Conservation (phyloP, 2,113 vertebrate species). For the Syngnathoides biaculeatus region DNA sequence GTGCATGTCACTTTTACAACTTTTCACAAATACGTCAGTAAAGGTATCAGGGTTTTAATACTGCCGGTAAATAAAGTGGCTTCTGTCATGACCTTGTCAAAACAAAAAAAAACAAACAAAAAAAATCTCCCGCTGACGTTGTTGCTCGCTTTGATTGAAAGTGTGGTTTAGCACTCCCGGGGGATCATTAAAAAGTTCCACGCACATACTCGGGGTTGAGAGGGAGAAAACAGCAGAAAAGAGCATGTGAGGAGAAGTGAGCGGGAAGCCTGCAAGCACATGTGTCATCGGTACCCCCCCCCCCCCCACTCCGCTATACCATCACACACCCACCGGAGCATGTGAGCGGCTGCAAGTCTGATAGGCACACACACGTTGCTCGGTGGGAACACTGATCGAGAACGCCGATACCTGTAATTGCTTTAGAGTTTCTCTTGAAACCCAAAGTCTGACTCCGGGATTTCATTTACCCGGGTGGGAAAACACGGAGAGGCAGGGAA, state of each 20-base stretch:
- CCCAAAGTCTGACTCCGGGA: conserved; percentile 50
- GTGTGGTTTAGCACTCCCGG: conserved; percentile 62
- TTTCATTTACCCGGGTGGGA: conserved; percentile 51
- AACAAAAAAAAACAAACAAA: too few relatives aligned
- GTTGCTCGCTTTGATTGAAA: conserved; percentile 56
- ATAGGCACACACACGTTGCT: conserved; percentile 49
- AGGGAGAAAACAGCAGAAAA: background rate
- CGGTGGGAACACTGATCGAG: conserved; percentile 36
- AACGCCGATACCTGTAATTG: conserved; percentile 59
- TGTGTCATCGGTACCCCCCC: conserved; percentile 38
- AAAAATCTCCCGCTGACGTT: conserved; percentile 50
- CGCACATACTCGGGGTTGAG: conserved; percentile 8
- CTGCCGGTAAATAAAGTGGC: conserved; percentile 50
- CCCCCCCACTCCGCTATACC: too few relatives aligned
- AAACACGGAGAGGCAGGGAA: conserved; percentile 20
- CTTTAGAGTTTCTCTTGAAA: conserved; percentile 60
- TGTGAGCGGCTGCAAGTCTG: too few relatives aligned
- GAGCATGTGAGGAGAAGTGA: conserved; percentile 19
- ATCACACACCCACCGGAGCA: conserved; percentile 40
- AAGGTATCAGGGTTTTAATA: conserved; percentile 29
- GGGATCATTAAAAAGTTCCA: conserved; percentile 49
- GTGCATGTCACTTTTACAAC: conserved; percentile 22
- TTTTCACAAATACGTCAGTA: conserved; percentile 24
- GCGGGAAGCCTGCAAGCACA: conserved; percentile 43
- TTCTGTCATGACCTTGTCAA: conserved; percentile 63